Base-by-base conservation (phyloP, 2,113 vertebrate species). In the Pteronura brasiliensis region DNA sequence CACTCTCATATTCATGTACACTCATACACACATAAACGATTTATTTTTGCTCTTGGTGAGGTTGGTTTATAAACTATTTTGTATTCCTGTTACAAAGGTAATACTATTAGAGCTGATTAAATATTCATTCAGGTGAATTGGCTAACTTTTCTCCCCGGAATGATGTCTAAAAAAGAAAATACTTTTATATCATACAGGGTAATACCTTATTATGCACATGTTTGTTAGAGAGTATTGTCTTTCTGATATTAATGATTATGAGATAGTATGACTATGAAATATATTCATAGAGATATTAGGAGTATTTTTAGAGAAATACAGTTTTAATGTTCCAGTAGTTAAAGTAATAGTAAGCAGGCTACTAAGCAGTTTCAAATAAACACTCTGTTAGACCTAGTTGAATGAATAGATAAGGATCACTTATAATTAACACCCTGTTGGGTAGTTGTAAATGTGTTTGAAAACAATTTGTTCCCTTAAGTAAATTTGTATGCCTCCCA, bases 381-480 rank as follows among this genome's bases (percentile, higher is more conserved):
- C 29, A 81, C n/a, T 71, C 27, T 72, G 69, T 57, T 85, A 94
- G 80, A 77, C 27, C 21, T 92, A 55, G n/a, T 63, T 81, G 65
- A 94, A 67, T 13, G 65, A 82, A 47, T 23, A 97, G 77, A 94
- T 95, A 97, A 96, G 47, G 47, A 93, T 94, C 71, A 31, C 31
- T 90, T 59, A 74, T 77, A 98, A 86, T 98, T 95, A 95, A 59
- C 71, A 47, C 42, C 79, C 69, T 94, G 57, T 61, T 76, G 34
- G 72, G 87, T 86, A 85, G 12, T 96, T 92, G 92, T 86, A 89
- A 96, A 96, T 82, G 72, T 97, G 89, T 96, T 95, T 93, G 81
- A 93, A 97, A 98, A 93, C 65, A 96, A 83, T 89, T 96, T 93
- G 92, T 82, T 97, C 59, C 47, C 86, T 93, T 95, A 88, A 96